phyloP scores from a whole-genome alignment of 2,113 vertebrate species.

The Elgaria multicarinata region DNA sequence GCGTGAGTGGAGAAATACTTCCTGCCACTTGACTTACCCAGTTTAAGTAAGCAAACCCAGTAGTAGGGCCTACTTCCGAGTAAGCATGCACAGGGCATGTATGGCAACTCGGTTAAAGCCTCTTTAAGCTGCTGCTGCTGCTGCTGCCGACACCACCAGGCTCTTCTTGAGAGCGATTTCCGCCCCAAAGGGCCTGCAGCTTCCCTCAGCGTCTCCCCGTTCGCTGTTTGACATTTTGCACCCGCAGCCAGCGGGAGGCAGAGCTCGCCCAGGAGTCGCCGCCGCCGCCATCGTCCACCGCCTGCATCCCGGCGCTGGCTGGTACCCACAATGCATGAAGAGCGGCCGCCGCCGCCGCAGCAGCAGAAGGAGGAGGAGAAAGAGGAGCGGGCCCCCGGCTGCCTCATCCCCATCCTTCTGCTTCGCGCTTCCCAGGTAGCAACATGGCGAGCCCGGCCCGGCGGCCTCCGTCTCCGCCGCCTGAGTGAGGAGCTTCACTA shows the following conservation, averaged over 20 bases:
- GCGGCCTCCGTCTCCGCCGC: constrained; percentile 4
- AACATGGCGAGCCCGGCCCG: constrained; percentile 70
- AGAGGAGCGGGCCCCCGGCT: background rate
- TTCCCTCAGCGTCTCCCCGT: background rate
- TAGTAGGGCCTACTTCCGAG: too few species aligned
- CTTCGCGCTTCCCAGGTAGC: constrained; percentile 34
- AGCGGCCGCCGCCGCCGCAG: constrained; percentile 58
- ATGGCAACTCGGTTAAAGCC: too few species aligned
- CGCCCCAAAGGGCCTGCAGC: too few species aligned
- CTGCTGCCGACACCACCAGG: too few species aligned
- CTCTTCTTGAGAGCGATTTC: too few species aligned
- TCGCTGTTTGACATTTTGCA: background rate
- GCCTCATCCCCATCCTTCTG: background rate
- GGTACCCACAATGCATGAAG: constrained; percentile 88
- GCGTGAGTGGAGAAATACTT: too few species aligned
- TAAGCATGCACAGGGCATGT: too few species aligned
- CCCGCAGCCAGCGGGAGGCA: constrained; percentile 63
- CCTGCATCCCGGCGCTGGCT: constrained; percentile 23
- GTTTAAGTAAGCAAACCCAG: too few species aligned
- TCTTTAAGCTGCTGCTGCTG: too few species aligned
- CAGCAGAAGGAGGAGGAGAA: background rate
- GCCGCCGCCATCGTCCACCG: background rate
- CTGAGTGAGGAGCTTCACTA: background rate
- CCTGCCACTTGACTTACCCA: too few species aligned
- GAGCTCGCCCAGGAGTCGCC: background rate